Conservation (phyloP, 2,888 invertebrate species). For the Eristalinus aeneus region DNA sequence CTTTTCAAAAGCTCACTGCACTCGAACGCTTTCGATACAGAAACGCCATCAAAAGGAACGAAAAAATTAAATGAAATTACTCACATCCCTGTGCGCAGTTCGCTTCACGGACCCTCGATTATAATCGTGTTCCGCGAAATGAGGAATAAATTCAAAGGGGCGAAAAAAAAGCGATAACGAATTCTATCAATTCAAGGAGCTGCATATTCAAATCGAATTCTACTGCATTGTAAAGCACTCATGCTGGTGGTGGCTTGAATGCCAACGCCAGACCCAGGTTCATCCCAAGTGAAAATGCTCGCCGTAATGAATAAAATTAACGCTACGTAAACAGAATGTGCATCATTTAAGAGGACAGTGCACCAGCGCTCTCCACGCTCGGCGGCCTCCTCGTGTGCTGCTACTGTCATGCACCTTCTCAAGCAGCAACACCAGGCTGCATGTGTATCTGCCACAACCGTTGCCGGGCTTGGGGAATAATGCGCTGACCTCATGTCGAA, state of each 20-base stretch:
- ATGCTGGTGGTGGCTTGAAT: background rate
- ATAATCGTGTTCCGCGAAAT: background rate
- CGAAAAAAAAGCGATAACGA: background rate
- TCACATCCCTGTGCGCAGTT: background rate
- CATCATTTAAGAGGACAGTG: slow-evolving; percentile 61
- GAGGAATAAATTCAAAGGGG: slow-evolving; percentile 1
- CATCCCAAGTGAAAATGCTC: background rate
- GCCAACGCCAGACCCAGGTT: background rate
- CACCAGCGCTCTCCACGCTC: slow-evolving; percentile 14
- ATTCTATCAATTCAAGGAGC: slow-evolving; percentile 21
- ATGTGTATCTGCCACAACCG: background rate
- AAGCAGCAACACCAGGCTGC: slow-evolving; percentile 7
- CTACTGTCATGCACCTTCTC: slow-evolving; percentile 24
- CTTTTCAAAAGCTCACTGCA: background rate
- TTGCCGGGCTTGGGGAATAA: slow-evolving; percentile 30
- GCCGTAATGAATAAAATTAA: slow-evolving; percentile 66
- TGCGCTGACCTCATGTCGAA: slow-evolving; percentile 69
- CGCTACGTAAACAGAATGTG: slow-evolving; percentile 56
- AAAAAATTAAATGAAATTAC: background rate
- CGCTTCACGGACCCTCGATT: background rate
- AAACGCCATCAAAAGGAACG: background rate
- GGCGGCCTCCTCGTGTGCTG: background rate
- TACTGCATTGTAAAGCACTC: background rate
- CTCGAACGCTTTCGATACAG: background rate
- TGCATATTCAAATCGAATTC: background rate